These are phyloP conservation scores for Mionectes macconnelli DNA, from an alignment of 2,113 vertebrate species.

Conservation along the genomic window DNA sequence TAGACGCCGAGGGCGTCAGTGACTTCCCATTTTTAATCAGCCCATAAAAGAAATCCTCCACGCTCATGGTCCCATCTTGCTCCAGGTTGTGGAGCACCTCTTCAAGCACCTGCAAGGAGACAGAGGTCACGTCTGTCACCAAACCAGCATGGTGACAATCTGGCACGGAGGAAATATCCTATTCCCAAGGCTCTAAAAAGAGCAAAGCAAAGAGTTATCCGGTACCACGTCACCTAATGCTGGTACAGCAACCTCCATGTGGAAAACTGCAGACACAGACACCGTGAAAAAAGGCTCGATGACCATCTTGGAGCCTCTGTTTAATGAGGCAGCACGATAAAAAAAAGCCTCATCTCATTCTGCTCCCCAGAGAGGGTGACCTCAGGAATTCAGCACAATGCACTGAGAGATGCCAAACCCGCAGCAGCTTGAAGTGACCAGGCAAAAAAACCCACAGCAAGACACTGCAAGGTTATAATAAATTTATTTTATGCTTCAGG, in stretches of 20 bases:
- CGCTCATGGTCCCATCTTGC: conserved; percentile 79
- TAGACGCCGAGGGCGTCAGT: conserved; percentile 84
- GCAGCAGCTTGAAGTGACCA: background rate
- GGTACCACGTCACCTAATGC: background rate
- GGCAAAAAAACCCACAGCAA: background rate
- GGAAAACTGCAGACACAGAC: fast-evolving
- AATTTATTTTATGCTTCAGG: background rate
- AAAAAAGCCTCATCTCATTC: background rate
- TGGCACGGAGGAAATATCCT: background rate
- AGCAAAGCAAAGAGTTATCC: background rate
- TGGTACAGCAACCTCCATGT: fast-evolving
- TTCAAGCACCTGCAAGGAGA: conserved; percentile 73
- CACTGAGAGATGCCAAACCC: background rate
- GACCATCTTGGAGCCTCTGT: background rate
- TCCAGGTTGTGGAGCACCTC: conserved; percentile 79
- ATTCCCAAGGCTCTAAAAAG: background rate
- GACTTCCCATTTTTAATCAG: conserved; percentile 81
- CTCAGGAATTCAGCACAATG: background rate
- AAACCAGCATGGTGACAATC: fast-evolving
- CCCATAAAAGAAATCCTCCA: conserved; percentile 87
- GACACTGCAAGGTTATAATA: background rate
- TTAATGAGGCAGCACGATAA: background rate
- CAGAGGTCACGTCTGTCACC: background rate
- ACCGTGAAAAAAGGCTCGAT: background rate
- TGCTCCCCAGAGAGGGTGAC: fast-evolving